A percentile compares a stretch with the other conserved stretches of the same genome.
These are phyloP conservation scores for Chrysogorgia sp. DNA, from an alignment of 92 coral and sea anemone species.

Conservation along the genomic window DNA sequence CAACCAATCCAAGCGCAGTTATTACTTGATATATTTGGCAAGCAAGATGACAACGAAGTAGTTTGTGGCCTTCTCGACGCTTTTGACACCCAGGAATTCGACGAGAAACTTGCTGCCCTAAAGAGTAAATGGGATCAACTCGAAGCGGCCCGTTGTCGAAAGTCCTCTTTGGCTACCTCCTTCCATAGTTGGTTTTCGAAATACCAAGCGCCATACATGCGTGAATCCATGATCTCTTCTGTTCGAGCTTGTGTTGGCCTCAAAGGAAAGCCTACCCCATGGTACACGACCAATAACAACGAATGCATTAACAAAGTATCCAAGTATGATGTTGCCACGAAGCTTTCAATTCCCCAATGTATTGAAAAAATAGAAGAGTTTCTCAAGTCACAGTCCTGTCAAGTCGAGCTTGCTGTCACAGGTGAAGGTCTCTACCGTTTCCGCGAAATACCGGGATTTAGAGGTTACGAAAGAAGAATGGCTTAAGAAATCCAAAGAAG, in stretches of 20 bases:
- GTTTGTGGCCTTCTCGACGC: slow-evolving; percentile 44
- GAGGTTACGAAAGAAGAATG: slow-evolving; percentile 25
- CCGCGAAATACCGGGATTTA: slow-evolving; percentile 6
- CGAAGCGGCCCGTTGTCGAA: slow-evolving; percentile 24
- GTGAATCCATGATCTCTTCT: slow-evolving; percentile 57
- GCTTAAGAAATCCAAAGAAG: slow-evolving; percentile 16
- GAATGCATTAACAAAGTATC: slow-evolving; percentile 41
- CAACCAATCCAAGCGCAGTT: too few species aligned
- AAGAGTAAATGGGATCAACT: slow-evolving; percentile 48
- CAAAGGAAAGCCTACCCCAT: slow-evolving; percentile 46
- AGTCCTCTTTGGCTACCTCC: slow-evolving; percentile 6
- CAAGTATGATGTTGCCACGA: slow-evolving; percentile 22
- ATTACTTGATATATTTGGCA: slow-evolving; percentile 49
- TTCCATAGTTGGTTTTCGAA: slow-evolving; percentile 47
- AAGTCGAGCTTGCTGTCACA: slow-evolving; percentile 20
- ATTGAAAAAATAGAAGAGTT: slow-evolving; percentile 31
- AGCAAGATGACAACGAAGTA: slow-evolving; percentile 36
- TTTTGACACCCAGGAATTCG: slow-evolving; percentile 49
- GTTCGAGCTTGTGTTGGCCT: too few species aligned
- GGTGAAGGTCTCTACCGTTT: slow-evolving; percentile 26
- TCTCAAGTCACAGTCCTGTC: slow-evolving; percentile 17
- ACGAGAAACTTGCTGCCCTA: slow-evolving; percentile 44
- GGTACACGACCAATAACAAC: too few species aligned
- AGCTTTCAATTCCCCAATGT: slow-evolving; percentile 37
- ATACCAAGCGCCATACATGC: slow-evolving; percentile 46